Conservation (phyloP, 2,888 invertebrate genomes). For the Ephialtes manifestator region DNA sequence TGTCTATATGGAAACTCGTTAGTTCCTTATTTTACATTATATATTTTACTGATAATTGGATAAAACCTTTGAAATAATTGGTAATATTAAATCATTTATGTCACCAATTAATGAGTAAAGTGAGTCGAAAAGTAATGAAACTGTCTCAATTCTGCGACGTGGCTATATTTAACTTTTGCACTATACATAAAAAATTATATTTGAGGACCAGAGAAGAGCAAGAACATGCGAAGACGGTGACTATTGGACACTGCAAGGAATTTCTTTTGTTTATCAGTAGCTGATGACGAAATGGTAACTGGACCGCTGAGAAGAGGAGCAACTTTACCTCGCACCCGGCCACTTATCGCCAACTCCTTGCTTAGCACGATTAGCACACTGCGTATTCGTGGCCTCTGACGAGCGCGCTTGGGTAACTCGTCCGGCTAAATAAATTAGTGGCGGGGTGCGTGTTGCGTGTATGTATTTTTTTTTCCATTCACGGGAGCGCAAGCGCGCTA, state of each 20-base stretch:
- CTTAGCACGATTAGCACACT: slow-evolving; percentile 79
- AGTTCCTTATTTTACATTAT: too few relatives aligned
- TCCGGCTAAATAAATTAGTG: slow-evolving; percentile 77
- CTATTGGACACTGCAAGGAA: neutral
- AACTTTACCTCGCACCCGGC: slow-evolving; percentile 53
- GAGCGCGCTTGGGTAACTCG: slow-evolving; percentile 73
- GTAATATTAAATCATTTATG: too few relatives aligned
- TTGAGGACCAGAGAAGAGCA: neutral
- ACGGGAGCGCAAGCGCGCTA: slow-evolving; percentile 75
- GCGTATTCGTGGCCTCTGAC: slow-evolving; percentile 75
- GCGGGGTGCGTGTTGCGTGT: slow-evolving; percentile 69
- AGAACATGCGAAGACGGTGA: neutral
- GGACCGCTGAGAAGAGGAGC: slow-evolving; percentile 34
- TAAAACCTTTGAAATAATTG: too few relatives aligned
- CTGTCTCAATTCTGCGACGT: neutral
- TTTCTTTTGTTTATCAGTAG: slow-evolving; percentile 57
- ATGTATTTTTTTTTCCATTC: slow-evolving; percentile 52
- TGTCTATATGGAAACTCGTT: too few relatives aligned
- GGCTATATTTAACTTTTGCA: neutral
- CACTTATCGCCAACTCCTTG: slow-evolving; percentile 77
- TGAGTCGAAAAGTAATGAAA: too few relatives aligned
- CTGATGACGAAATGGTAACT: slow-evolving; percentile 57
- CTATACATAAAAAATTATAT: slow-evolving; percentile 3
- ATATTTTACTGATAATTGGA: too few relatives aligned
- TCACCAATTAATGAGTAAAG: too few relatives aligned